phyloP scores from a whole-genome alignment of 2,797 vertebrate species.

The Hylomyscus alleni region DNA sequence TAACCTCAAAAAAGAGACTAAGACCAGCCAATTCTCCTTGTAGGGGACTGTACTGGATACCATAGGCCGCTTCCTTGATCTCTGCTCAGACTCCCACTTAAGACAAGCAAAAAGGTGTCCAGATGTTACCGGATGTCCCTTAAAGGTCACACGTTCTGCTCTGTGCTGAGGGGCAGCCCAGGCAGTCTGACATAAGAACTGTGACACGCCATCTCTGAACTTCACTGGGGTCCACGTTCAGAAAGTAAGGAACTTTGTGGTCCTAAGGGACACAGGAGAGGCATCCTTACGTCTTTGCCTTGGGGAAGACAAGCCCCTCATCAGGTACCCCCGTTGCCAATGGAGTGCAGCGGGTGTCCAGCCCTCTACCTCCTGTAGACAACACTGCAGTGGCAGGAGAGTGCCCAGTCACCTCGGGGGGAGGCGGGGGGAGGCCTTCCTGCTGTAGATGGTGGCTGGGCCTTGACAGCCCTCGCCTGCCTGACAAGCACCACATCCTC shows the following conservation, averaged over 20 bases:
- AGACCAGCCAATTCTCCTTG: background rate
- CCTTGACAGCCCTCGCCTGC: background rate
- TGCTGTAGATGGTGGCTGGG: background rate
- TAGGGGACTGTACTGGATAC: background rate
- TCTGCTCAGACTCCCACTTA: background rate
- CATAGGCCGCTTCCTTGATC: background rate
- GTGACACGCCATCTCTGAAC: accelerated
- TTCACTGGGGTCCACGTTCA: background rate
- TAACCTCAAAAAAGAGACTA: background rate
- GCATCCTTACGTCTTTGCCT: background rate
- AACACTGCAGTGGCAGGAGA: too few species aligned
- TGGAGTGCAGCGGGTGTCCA: accelerated
- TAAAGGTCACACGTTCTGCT: background rate
- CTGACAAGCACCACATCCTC: background rate
- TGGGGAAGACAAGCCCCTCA: background rate
- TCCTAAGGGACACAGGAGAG: background rate
- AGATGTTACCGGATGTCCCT: background rate
- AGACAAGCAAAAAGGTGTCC: background rate
- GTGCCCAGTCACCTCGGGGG: background rate
- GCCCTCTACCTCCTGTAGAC: too few species aligned
- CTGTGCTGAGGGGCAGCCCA: background rate
- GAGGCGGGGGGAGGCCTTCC: background rate
- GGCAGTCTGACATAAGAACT: background rate
- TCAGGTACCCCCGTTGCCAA: background rate
- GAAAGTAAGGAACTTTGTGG: background rate